Percentiles rank a stretch among this genome's conserved stretches.
Conservation (phyloP, 2,888 invertebrate species). For the Hipparchia sbordonii region DNA sequence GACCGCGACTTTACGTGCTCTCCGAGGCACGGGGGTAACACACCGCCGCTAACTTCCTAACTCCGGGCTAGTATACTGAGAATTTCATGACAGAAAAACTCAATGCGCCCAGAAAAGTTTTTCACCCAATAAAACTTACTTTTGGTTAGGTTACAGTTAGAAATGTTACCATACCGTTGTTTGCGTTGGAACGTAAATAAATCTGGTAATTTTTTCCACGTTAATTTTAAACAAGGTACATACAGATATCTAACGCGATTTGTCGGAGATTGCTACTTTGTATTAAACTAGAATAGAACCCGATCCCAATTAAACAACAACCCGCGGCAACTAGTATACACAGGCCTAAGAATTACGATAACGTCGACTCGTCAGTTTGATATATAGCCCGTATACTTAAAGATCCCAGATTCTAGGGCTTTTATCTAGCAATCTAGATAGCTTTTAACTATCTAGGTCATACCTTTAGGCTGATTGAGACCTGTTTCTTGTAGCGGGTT, state of each 20-base stretch:
- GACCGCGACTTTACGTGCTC: no score
- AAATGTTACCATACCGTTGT: no score
- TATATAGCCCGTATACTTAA: constrained; percentile 41
- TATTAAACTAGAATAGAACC: neutral
- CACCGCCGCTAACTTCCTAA: no score
- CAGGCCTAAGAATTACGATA: constrained; percentile 24
- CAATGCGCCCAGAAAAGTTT: no score
- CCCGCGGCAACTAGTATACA: constrained; percentile 26
- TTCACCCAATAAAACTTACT: no score
- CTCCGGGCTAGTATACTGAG: no score
- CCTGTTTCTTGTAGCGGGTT: constrained; percentile 22
- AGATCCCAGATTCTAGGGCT: constrained; percentile 45
- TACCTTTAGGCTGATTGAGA: constrained; percentile 43
- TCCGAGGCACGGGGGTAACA: no score
- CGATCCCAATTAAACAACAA: constrained; percentile 4
- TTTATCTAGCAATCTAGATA: constrained; percentile 45
- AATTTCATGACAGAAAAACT: no score
- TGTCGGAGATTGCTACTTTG: neutral
- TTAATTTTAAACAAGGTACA: no score
- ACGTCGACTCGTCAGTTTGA: constrained; percentile 37
- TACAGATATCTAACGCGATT: neutral
- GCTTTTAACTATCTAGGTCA: constrained; percentile 44
- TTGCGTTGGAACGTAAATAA: no score
- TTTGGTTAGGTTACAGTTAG: no score
- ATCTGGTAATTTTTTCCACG: no score